Percentiles rank a stretch among this genome's conserved stretches.
Conservation (phyloP, 2,888 invertebrate species). For the Cephus runcator region DNA sequence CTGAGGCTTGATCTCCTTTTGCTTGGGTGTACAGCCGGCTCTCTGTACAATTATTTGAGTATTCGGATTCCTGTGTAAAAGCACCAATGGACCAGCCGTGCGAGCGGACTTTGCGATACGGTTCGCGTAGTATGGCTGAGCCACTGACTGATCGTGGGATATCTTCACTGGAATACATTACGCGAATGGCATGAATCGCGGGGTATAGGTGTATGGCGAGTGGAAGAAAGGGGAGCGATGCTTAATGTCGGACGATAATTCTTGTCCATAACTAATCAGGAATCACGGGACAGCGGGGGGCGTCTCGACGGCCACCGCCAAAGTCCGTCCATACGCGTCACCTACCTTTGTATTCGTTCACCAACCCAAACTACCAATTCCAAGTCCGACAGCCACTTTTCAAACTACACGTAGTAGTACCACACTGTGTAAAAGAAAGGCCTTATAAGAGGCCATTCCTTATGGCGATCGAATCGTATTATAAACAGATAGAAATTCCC, state of each 20-base stretch:
- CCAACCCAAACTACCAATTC: not conserved
- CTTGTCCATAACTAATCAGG: slow-evolving; percentile 39
- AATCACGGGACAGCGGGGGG: slow-evolving; percentile 18
- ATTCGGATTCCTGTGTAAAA: not conserved
- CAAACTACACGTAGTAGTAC: not conserved
- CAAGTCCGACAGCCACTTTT: not conserved
- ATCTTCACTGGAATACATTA: slow-evolving; percentile 25
- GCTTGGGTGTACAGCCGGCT: not conserved
- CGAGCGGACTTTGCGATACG: not conserved
- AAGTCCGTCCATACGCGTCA: slow-evolving; percentile 3
- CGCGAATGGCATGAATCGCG: slow-evolving; percentile 19
- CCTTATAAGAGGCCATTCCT: not conserved
- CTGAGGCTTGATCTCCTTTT: slow-evolving; percentile 3
- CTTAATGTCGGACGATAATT: slow-evolving; percentile 40
- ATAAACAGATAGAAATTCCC: not conserved
- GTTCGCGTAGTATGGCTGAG: not conserved
- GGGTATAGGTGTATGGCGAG: not conserved
- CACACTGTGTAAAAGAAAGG: not conserved
- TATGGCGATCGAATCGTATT: not conserved
- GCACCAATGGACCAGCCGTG: not conserved
- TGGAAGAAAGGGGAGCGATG: slow-evolving; percentile 20
- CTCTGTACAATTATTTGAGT: not conserved
- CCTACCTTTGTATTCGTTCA: not conserved
- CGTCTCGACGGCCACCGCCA: slow-evolving; percentile 10
- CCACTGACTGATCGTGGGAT: slow-evolving; percentile 18